Conservation (phyloP, 2,797 vertebrate genomes). For the Eremophila alpestris region DNA sequence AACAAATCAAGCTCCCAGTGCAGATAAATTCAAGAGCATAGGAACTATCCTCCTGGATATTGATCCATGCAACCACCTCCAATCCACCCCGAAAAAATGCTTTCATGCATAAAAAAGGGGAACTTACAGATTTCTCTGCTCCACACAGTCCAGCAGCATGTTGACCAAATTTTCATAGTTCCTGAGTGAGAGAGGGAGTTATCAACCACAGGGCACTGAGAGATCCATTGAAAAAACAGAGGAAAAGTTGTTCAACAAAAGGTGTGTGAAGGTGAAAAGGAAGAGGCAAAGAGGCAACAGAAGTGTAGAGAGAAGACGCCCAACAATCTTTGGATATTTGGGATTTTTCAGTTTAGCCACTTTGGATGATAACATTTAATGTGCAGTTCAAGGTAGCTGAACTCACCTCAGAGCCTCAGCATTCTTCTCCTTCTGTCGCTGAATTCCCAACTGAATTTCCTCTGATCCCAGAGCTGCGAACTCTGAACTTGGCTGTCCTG, state of each 20-base stretch:
- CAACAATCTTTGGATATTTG: no score
- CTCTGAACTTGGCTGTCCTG: slow-evolving; percentile 69
- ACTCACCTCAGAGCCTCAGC: slow-evolving; percentile 85
- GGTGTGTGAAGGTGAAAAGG: neutral
- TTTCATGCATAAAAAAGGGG: neutral
- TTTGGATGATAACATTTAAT: neutral
- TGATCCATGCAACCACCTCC: neutral
- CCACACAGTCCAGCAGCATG: slow-evolving; percentile 86
- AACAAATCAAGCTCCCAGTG: neutral
- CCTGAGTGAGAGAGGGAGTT: slow-evolving; percentile 68
- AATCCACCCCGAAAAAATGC: accelerated
- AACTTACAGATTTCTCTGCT: slow-evolving; percentile 92
- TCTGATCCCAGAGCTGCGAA: slow-evolving; percentile 76
- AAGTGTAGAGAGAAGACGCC: neutral
- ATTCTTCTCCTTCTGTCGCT: slow-evolving; percentile 85
- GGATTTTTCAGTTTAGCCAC: neutral
- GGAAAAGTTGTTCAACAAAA: neutral
- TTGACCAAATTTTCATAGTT: slow-evolving; percentile 90
- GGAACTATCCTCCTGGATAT: neutral
- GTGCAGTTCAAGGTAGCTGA: neutral
- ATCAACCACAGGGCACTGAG: neutral
- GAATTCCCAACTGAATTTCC: slow-evolving; percentile 79
- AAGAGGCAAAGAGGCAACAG: neutral
- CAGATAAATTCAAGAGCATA: neutral
- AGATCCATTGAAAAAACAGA: neutral